Base-by-base conservation (phyloP, 2,888 invertebrate genomes). In the Harpagoxenus sublaevis region DNA sequence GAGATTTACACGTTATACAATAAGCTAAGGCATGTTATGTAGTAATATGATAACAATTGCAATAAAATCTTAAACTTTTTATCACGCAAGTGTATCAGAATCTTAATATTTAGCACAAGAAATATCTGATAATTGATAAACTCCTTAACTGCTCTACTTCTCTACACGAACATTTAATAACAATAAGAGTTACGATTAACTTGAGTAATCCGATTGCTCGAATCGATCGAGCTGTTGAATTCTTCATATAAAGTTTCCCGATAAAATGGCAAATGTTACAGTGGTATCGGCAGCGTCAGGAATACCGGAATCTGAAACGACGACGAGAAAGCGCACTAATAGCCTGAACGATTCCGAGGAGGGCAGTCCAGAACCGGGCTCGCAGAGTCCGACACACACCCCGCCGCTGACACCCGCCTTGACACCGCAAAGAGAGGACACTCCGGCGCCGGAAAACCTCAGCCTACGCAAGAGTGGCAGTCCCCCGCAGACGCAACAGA, bases 381-480 rank as follows among this genome's bases (percentile, higher is more conserved):
- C 94, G n/a, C 93, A 94, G 48, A 94, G 94, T 85, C 94, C 94
- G 28, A 92, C 92, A 53, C 92, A 94, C 74, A 94, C 94, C 3
- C 94, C 95, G 23, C 94, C 94, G 5, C 84, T 94, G 23, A 94
- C 94, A 57, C 93, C 94, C 35, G 92, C 94, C 9, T 86, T 93
- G 45, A 94, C 93, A 3, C 94, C 94, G 6, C 93, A 94, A 81
- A 89, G 94, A 73, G 94, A 93, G 82, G 94, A 93, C 81, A 94
- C 94, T 8, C 96, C 97, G 0, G 97, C 97, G 0, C 98, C 98
- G 0, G 98, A 98, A 94, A 98, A 98, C 95, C 96, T 98, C 0
- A 98, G 98, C 48, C 96, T 98, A 91, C 97, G 98, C 92, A 98
- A 97, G 91, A 95, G 96, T 92, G 93, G 93, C 71, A 91, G 92